Conservation (phyloP, 2,888 invertebrate species). For the Crepidodera aurea region DNA sequence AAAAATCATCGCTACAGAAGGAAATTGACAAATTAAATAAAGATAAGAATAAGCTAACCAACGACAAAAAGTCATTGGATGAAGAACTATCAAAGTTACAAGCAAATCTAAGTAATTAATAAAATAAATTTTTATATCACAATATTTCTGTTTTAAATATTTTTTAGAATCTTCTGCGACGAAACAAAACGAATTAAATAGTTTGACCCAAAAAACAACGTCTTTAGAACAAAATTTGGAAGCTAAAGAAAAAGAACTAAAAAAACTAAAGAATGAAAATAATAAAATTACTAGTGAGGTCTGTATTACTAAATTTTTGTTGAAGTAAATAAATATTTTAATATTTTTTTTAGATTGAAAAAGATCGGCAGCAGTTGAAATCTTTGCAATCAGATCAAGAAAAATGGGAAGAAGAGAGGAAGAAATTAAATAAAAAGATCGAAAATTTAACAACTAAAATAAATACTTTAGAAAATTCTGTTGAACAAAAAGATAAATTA, state of each 20-base stretch:
- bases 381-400: slow-evolving; percentile 61
- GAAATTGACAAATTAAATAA: slow-evolving; percentile 64
- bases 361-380: slow-evolving; percentile 53
- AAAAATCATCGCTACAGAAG: slow-evolving; percentile 65
- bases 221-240: slow-evolving; percentile 71
- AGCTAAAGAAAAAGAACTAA: slow-evolving; percentile 70
- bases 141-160: slow-evolving; percentile 9
- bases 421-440: slow-evolving; percentile 63
- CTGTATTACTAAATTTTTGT: slow-evolving; percentile 40
- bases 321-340: slow-evolving; percentile 58
- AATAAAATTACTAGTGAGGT: slow-evolving; percentile 68
- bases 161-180: slow-evolving; percentile 65
- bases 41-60: slow-evolving; percentile 61
- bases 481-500: slow-evolving; percentile 68
- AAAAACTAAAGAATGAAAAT: slow-evolving; percentile 69
- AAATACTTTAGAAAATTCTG: slow-evolving; percentile 67
- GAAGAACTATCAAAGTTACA: slow-evolving; percentile 55
- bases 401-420: slow-evolving; percentile 64
- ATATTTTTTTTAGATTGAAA: slow-evolving; percentile 59
- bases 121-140: slow-evolving; percentile 2
- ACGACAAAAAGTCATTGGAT: slow-evolving; percentile 67
- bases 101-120: slow-evolving; percentile 49
- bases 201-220: slow-evolving; percentile 70
- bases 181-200: slow-evolving; percentile 66
- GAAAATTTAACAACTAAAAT: slow-evolving; percentile 69